Conservation (phyloP, 2,888 invertebrate species). For the Phalera bucephala region DNA sequence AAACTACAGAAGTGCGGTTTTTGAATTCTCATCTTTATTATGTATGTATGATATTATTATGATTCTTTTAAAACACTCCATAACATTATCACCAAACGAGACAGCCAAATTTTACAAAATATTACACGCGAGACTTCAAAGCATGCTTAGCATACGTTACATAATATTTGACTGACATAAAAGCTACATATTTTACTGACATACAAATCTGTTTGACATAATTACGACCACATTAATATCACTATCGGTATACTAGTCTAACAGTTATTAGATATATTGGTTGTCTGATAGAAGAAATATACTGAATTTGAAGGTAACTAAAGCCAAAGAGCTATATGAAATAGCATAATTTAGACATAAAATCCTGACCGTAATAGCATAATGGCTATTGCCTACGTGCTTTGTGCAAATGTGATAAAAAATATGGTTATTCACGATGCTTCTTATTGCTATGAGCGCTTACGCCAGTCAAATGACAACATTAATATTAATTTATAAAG, state of each 20-base stretch:
- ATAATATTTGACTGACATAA: conserved; percentile 5
- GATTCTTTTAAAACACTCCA: conserved; percentile 67
- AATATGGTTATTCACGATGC: too few relatives aligned
- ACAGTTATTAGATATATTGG: too few relatives aligned
- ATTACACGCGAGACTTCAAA: conserved; percentile 37
- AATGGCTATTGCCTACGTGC: too few relatives aligned
- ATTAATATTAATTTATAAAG: neutral
- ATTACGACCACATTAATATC: too few relatives aligned
- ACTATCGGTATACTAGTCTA: too few relatives aligned
- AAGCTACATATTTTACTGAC: conserved; percentile 1
- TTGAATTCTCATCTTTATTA: conserved; percentile 70
- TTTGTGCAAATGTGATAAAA: too few relatives aligned
- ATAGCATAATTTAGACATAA: too few relatives aligned
- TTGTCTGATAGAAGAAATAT: too few relatives aligned
- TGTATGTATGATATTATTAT: conserved; percentile 47
- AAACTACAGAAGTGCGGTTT: conserved; percentile 46
- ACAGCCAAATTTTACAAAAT: conserved; percentile 50
- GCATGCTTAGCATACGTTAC: conserved; percentile 1
- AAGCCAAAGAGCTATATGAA: too few relatives aligned
- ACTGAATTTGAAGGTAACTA: too few relatives aligned
- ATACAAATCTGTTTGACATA: conserved; percentile 6
- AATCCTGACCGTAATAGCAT: too few relatives aligned
- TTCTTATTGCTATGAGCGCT: neutral
- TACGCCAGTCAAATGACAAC: neutral
- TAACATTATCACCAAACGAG: conserved; percentile 67